phyloP scores from a whole-genome alignment of 92 coral and sea anemone genomes.

The Actinernus sp. region DNA sequence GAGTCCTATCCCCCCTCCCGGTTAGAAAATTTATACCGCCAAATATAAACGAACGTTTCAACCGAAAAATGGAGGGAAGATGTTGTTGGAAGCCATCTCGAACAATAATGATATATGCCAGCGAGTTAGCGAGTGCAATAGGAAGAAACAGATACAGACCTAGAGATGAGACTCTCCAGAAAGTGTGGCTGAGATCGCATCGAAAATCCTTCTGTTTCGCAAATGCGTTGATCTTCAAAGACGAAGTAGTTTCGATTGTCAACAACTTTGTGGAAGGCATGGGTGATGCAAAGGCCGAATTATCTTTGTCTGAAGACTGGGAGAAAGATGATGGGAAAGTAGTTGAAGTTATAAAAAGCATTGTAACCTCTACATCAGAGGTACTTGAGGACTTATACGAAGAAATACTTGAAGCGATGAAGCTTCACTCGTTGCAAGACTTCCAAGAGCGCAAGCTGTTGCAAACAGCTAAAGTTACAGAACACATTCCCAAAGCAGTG shows the following conservation, averaged over 20 bases:
- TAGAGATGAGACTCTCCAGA: slow-evolving; percentile 67
- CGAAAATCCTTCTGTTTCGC: slow-evolving; percentile 81
- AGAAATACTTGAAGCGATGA: slow-evolving; percentile 63
- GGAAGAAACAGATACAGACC: slow-evolving; percentile 75
- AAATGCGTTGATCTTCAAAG: slow-evolving; percentile 49
- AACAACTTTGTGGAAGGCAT: slow-evolving; percentile 13
- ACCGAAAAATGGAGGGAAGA: slow-evolving; percentile 57
- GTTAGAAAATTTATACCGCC: background rate
- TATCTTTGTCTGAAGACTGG: slow-evolving; percentile 36
- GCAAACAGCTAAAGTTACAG: slow-evolving; percentile 46
- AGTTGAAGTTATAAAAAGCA: slow-evolving; percentile 29
- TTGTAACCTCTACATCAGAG: slow-evolving; percentile 11
- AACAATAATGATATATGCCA: slow-evolving; percentile 67
- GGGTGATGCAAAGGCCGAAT: slow-evolving; percentile 7
- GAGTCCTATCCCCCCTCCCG: background rate
- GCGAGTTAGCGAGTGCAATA: slow-evolving; percentile 93
- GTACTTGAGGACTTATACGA: too few relatives aligned
- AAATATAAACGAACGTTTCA: background rate
- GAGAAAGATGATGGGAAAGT: slow-evolving; percentile 25
- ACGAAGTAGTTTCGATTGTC: slow-evolving; percentile 57
- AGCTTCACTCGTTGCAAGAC: slow-evolving; percentile 33
- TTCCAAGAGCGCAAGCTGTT: slow-evolving; percentile 66
- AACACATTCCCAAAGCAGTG: slow-evolving; percentile 48
- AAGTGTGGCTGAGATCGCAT: slow-evolving; percentile 86
- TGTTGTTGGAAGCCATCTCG: slow-evolving; percentile 7